phyloP scores from a whole-genome alignment of 2,797 vertebrate genomes.

The Platalea minor region DNA sequence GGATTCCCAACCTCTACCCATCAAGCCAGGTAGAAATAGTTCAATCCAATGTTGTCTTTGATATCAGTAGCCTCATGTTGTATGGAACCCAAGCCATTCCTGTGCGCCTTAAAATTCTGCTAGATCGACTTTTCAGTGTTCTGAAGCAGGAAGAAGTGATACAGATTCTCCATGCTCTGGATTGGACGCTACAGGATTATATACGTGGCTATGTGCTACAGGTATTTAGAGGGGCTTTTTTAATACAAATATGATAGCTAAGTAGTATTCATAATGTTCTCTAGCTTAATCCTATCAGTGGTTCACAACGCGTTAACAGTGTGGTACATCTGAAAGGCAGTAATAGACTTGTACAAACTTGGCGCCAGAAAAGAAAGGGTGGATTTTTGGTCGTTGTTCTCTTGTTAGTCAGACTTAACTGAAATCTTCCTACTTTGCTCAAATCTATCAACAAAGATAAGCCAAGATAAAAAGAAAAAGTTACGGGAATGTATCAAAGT shows the following conservation, averaged over 20 bases:
- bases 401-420: neutral
- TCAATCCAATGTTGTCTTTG: constrained; percentile 96
- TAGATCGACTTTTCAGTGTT: constrained; percentile 96
- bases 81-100: constrained; percentile 96
- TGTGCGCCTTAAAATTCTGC: constrained; percentile 93
- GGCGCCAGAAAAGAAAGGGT: neutral
- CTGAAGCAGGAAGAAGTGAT: constrained; percentile 95
- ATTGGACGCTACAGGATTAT: constrained; percentile 97
- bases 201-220: constrained; percentile 96
- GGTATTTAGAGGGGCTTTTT: constrained; percentile 71
- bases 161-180: constrained; percentile 92
- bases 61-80: constrained; percentile 96
- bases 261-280: neutral
- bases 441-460: neutral
- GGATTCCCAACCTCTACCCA: constrained; percentile 88
- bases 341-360: neutral
- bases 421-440: neutral
- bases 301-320: neutral
- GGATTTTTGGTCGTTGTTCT: neutral
- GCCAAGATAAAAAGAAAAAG: neutral
- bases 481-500: neutral
- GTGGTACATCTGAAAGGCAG: neutral
- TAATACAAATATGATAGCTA: neutral
- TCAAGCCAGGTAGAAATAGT: constrained; percentile 96
- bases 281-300: neutral